Percentiles rank a stretch among this genome's conserved stretches.
Evolutionary conservation across 2,797 vertebrate species (phyloP).

Genomic region (Aphelocoma californica): DNA sequence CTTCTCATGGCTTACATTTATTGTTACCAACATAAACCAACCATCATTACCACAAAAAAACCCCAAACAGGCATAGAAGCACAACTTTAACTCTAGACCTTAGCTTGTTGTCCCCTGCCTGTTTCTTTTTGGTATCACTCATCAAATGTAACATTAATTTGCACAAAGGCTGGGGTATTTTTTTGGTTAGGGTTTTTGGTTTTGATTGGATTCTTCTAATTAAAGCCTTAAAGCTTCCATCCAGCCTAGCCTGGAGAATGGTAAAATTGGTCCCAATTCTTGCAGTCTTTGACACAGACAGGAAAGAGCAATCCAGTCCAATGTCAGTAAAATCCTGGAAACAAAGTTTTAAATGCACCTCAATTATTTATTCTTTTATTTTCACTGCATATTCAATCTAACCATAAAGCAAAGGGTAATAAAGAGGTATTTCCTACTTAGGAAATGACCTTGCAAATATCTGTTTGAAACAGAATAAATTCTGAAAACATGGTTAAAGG

Average conservation of each 20-base stretch:
- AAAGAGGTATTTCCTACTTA: neutral
- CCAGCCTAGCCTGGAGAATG: neutral
- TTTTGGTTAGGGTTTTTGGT: neutral
- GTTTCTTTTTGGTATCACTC: neutral
- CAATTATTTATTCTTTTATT: neutral
- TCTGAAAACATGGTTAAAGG: neutral
- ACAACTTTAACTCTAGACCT: neutral
- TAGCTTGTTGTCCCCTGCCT: neutral
- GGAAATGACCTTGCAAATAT: neutral
- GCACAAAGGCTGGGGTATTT: neutral
- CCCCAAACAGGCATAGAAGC: neutral
- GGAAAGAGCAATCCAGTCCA: neutral
- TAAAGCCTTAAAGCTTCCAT: neutral
- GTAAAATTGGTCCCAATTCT: neutral
- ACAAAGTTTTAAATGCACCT: neutral
- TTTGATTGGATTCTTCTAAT: neutral
- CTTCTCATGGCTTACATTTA: neutral
- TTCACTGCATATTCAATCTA: neutral
- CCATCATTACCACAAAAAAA: neutral
- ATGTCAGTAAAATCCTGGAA: neutral
- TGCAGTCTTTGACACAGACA: neutral
- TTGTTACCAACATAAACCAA: neutral
- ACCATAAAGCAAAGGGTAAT: neutral
- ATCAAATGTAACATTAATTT: neutral
- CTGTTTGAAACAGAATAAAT: neutral